phyloP scores from a whole-genome alignment of 2,888 invertebrate species.

The Drosophila flavopinicola region DNA sequence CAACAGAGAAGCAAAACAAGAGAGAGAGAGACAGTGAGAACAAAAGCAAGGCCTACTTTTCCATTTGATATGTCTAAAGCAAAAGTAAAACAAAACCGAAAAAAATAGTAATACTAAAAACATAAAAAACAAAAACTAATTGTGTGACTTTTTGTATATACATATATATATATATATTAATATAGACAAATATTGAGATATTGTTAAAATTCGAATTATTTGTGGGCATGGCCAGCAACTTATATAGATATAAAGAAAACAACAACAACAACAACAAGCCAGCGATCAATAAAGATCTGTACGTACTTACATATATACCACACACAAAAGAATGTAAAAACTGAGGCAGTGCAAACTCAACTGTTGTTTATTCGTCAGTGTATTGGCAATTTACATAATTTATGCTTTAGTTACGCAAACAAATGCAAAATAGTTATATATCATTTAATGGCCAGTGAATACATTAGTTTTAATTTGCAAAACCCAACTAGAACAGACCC shows the following conservation, averaged over 20 bases:
- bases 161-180: too few species aligned
- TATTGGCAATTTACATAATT: background rate
- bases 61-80: slow-evolving; percentile 6
- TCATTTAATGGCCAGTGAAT: slow-evolving; percentile 8
- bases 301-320: background rate
- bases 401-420: background rate
- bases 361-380: background rate
- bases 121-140: slow-evolving; percentile 25
- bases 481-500: background rate
- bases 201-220: slow-evolving; percentile 27
- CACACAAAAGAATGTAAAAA: background rate
- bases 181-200: slow-evolving; percentile 28
- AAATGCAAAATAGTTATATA: background rate
- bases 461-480: slow-evolving; percentile 9
- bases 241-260: slow-evolving; percentile 15
- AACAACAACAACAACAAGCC: background rate
- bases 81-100: slow-evolving; percentile 7
- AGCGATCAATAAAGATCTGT: slow-evolving; percentile 5
- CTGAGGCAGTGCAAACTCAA: slow-evolving; percentile 19
- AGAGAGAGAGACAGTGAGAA: background rate
- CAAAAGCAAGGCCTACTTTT: slow-evolving; percentile 22
- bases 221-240: slow-evolving; percentile 37
- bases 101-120: slow-evolving; percentile 21
- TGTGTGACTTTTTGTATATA: slow-evolving; percentile 47
- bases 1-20: slow-evolving; percentile 1